Percentiles rank a stretch among this genome's conserved stretches.
Evolutionary conservation across 2,888 invertebrate species (phyloP).

Genomic region (Metalampra italica): DNA sequence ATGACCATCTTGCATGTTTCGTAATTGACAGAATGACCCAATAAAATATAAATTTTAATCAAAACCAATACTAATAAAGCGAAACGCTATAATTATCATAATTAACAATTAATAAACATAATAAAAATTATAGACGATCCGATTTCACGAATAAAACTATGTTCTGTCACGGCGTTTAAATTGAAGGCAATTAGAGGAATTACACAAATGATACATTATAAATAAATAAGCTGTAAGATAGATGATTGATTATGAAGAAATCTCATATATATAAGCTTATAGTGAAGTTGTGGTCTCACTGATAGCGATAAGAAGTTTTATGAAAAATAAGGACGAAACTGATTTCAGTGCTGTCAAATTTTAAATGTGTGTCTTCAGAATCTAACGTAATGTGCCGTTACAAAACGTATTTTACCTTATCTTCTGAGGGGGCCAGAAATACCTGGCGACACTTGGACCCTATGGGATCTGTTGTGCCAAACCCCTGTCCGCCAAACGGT

Average conservation of each 20-base stretch:
- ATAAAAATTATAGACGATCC: constrained; percentile 18
- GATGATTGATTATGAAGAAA: neutral
- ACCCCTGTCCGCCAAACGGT: too few species aligned
- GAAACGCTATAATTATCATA: constrained; percentile 18
- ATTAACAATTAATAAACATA: constrained; percentile 27
- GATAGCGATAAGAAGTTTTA: too few species aligned
- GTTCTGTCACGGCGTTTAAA: constrained; percentile 11
- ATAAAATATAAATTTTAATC: neutral
- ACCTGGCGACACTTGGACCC: too few species aligned
- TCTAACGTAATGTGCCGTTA: too few species aligned
- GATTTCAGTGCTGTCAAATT: too few species aligned
- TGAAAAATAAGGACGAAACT: too few species aligned
- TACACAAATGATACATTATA: neutral
- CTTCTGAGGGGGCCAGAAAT: too few species aligned
- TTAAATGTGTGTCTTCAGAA: too few species aligned
- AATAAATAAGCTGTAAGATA: neutral
- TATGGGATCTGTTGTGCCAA: too few species aligned
- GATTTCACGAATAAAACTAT: constrained; percentile 7
- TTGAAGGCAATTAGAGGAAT: constrained; percentile 17
- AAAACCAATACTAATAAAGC: neutral
- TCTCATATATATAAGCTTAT: neutral
- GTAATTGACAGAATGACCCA: neutral
- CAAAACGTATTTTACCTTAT: too few species aligned
- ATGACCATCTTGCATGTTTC: too few species aligned
- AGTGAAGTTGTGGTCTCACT: too few species aligned